Evolutionary conservation across 2,113 vertebrate species (phyloP).

Genomic region (Sus scrofa): T2T-Sscrofa CM000828.6:38693001-38693500

Average conservation of each 20-base stretch:
- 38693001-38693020: slow-evolving; percentile 46
- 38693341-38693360: neutral
- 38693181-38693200: slow-evolving; percentile 32
- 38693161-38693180: slow-evolving; percentile 34
- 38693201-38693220: slow-evolving; percentile 52
- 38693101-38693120: slow-evolving; percentile 70
- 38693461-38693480: neutral
- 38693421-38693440: neutral
- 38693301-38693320: slow-evolving; percentile 58
- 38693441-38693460: neutral
- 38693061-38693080: neutral
- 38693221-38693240: slow-evolving; percentile 32
- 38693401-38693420: neutral
- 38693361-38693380: neutral
- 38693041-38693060: slow-evolving; percentile 47
- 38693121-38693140: slow-evolving; percentile 17
- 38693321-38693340: neutral
- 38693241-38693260: slow-evolving; percentile 20
- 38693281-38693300: neutral
- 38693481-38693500: neutral
- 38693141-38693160: slow-evolving; percentile 64
- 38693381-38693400: neutral
- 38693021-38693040: slow-evolving; percentile 54
- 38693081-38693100: neutral
- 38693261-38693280: slow-evolving; percentile 61